Evolutionary conservation across 2,113 vertebrate species (phyloP).

Genomic region (Gallinago jamesoni): DNA sequence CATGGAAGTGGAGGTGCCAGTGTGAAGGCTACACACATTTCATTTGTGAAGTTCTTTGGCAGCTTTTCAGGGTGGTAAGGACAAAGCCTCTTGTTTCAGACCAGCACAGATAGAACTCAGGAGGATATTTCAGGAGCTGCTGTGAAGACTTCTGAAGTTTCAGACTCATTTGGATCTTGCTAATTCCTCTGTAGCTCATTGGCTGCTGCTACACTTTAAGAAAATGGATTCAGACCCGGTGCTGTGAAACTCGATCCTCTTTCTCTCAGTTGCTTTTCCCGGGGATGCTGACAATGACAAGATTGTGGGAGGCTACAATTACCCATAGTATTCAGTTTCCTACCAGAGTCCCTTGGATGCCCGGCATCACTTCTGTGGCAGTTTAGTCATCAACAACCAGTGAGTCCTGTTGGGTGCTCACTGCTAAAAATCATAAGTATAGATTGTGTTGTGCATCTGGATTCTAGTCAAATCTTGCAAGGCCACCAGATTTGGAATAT

Average conservation of each 20-base stretch:
- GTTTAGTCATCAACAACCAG: slow-evolving; percentile 44
- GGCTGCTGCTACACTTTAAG: background rate
- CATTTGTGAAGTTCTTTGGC: background rate
- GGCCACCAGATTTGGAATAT: background rate
- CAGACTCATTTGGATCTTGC: background rate
- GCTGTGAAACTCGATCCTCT: background rate
- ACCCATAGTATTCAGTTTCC: slow-evolving; percentile 65
- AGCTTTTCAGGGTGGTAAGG: background rate
- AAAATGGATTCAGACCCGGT: background rate
- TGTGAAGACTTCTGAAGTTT: background rate
- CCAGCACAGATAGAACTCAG: background rate
- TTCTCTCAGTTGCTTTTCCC: slow-evolving; percentile 23
- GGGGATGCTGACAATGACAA: slow-evolving; percentile 46
- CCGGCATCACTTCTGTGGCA: slow-evolving; percentile 73
- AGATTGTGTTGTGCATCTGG: background rate
- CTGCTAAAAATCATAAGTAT: slow-evolving; percentile 73
- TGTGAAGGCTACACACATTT: background rate
- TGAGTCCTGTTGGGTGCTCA: slow-evolving; percentile 83
- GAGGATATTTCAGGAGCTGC: background rate
- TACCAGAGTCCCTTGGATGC: slow-evolving; percentile 78
- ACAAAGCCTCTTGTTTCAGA: background rate
- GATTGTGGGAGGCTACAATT: slow-evolving; percentile 78
- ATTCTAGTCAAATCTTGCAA: background rate
- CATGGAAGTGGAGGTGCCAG: background rate
- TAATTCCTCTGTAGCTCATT: background rate